These are phyloP conservation scores for Synergus japonicus DNA, from an alignment of 2,888 invertebrate species.

Conservation along the genomic window DNA sequence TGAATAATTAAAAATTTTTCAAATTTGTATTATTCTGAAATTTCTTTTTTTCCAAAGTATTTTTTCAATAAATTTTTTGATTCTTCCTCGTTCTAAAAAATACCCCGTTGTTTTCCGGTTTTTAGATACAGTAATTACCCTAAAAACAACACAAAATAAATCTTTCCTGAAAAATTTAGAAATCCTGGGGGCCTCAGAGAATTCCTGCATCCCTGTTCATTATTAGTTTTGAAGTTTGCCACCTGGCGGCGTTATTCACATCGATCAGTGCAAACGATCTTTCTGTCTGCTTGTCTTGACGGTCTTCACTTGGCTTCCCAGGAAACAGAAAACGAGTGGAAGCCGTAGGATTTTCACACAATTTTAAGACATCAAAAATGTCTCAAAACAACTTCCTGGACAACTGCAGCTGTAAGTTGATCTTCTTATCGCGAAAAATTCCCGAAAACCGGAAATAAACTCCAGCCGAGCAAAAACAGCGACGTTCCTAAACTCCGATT, in stretches of 20 bases:
- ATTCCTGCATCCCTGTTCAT: neutral
- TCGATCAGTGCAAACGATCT: constrained; percentile 15
- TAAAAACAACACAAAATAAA: neutral
- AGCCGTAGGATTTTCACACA: neutral
- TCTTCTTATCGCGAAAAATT: neutral
- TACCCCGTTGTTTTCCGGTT: no score
- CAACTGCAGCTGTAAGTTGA: constrained; percentile 2
- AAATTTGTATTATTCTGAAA: no score
- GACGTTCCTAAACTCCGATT: neutral
- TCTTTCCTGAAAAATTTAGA: neutral
- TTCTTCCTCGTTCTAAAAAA: no score
- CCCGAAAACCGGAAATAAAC: neutral
- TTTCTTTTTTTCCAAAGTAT: no score
- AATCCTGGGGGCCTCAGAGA: neutral
- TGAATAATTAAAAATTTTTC: no score
- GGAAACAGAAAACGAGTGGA: neutral
- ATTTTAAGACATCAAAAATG: neutral
- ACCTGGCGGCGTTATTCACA: neutral
- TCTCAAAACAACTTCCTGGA: constrained; percentile 2
- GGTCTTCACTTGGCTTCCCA: neutral
- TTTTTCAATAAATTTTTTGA: no score
- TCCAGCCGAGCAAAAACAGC: neutral
- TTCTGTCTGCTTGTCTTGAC: no score
- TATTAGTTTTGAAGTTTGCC: neutral
- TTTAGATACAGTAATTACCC: no score